Evolutionary conservation across 2,888 invertebrate genomes (phyloP), one percentile per base, ranked within the genome.

Genomic region (Yponomeuta evonymella): DNA sequence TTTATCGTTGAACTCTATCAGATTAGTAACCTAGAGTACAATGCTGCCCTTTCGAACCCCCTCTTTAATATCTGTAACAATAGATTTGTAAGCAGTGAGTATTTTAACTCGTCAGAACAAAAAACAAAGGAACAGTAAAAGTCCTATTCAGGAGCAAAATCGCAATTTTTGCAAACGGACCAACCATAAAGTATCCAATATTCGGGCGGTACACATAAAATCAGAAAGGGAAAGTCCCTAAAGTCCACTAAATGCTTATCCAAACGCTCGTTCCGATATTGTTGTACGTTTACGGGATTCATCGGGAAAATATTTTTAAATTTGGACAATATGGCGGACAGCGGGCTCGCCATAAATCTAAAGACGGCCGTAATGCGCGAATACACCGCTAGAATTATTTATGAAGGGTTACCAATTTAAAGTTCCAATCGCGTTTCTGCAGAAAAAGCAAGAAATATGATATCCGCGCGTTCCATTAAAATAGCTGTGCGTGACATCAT

Each of bases 321-420:
- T 88, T 90, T 88, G 85, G 86, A 88, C 89, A 90, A 88, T 88
- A 90, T 87, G 87, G 89, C 84, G 82, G 89, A 88, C 88, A 87
- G 86, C 81, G 87, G 90, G 83, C 83, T 43, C 83, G 83, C 85
- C 78, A 88, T 90, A 90, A 91, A 91, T 91, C 89, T 89, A 82
- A 84, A 90, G 87, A 89, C 86, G 86, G 83, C 77, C 83, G 88
- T 90, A 90, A 90, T 88, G 81, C 85, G 87, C 82, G 86, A 85
- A 87, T 83, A 85, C 88, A 85, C 83, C 86, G 79, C 77, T 79
- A 83, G 89, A 90, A 90, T 91, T 85, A 84, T 85, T 86, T 88
- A 90, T 88, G 85, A 89, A 88, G 86, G 89, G 86, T 81, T 81
- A 77, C 48, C 78, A 79, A 79, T 81, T 83, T 85, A 79, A 78